Conservation (phyloP, 2,888 invertebrate species). For the Globia sparganii region DNA sequence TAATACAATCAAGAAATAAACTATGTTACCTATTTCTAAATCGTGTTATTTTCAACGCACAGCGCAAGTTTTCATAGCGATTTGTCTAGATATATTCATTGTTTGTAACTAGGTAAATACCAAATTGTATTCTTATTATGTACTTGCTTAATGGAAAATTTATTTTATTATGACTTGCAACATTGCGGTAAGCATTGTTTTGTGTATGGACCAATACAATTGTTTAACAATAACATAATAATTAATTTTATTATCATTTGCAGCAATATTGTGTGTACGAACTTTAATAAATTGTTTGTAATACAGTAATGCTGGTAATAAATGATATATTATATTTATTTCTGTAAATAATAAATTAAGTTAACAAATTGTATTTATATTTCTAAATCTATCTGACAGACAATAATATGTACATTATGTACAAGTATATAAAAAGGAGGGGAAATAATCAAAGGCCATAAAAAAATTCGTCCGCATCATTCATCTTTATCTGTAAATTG, state of each 20-base stretch:
- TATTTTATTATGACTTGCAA: background rate
- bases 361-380: no score
- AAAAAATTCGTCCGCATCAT: no score
- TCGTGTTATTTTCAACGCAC: background rate
- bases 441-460: no score
- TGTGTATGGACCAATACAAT: background rate
- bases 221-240: background rate
- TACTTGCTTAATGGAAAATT: background rate
- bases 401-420: no score
- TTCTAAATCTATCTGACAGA: no score
- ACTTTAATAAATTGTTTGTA: background rate
- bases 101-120: background rate
- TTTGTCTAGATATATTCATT: conserved; percentile 2
- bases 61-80: background rate
- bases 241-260: background rate
- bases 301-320: no score
- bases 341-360: no score
- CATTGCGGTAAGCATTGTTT: background rate
- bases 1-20: conserved; percentile 3
- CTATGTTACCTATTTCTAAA: background rate
- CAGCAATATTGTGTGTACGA: background rate
- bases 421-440: no score
- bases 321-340: no score
- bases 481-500: no score
- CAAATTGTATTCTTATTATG: background rate